Base-by-base conservation (phyloP, 2,888 invertebrate genomes). In the Tetragnatha montana region DNA sequence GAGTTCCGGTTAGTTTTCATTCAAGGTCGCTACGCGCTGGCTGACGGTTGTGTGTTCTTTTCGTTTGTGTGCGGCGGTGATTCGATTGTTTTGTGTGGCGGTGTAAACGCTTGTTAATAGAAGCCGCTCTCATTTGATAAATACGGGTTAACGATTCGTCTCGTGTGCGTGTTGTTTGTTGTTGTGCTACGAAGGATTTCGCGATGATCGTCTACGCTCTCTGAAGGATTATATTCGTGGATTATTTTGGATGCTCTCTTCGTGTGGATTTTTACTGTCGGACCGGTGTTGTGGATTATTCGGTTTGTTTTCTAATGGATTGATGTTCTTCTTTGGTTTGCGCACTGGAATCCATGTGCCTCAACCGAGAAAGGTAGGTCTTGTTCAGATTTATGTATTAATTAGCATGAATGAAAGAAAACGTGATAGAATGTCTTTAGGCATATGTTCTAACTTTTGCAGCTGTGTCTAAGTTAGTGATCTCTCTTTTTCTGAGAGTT, bases 1-100 rank as follows among this genome's bases (percentile, higher is more conserved):
- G 87, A 90, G 90, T 90, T 90, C 90, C 90, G 90, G 90, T 87
- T 90, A 87, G 87, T 75, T 79, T 87, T 87, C 90, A 90, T 90
- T 90, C 90, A 90, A 90, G 90, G 90, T 87, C 90, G 90, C 83
- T 80, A 70, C 68, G 71, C 85, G 35, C 86, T 70, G 73, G 68
- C 60, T 49, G 80, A 74, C 80, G 88, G 84, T 81, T 51, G 81
- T 85, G 84, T 68, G 76, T 84, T 51, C 51, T 75, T 22, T 71
- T 82, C 50, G 47, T 47, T 35, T 60, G 60, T 60, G 60, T n/a
- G n/a, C n/a, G n/a, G n/a, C 60, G 14, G 12, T 17, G 12, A 35
- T 49, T 75, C 47, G 49, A n/a, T 73, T 22, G 12, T 73, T 22
- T 22, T 22, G 73, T n/a, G 19, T 22, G 12, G 21, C 12, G 21